Conservation (phyloP, 1,140 invertebrate species). For the Drosophila cardini region DNA sequence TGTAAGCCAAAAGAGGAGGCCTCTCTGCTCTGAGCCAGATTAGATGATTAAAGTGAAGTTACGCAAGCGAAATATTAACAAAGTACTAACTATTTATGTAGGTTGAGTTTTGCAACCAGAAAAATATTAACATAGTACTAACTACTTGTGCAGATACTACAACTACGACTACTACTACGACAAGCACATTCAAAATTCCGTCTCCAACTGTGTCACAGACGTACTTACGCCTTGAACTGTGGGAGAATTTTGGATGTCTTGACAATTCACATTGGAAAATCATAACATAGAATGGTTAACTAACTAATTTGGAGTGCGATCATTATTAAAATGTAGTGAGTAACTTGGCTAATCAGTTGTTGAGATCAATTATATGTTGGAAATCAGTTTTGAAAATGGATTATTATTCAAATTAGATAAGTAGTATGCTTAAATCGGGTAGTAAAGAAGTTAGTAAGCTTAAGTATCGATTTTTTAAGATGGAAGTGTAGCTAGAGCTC, state of each 20-base stretch:
- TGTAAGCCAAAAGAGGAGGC: conserved; percentile 19
- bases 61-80: conserved; percentile 39
- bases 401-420: no score
- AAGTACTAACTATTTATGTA: conserved; percentile 38
- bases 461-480: no score
- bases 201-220: conserved; percentile 17
- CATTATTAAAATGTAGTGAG: not conserved
- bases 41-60: conserved; percentile 59
- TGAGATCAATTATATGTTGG: no score
- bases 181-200: conserved; percentile 4
- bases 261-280: conserved; percentile 26
- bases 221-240: conserved; percentile 56
- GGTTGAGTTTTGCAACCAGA: not conserved
- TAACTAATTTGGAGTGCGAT: conserved; percentile 5
- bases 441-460: no score
- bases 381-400: no score
- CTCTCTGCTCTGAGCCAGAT: conserved; percentile 55
- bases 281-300: conserved; percentile 27
- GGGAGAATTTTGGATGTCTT: conserved; percentile 61
- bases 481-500: no score
- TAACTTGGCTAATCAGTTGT: not conserved
- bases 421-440: no score
- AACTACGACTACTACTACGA: not conserved
- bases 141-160: conserved; percentile 17
- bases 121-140: conserved; percentile 35